Evolutionary conservation across 2,797 vertebrate genomes (phyloP).

Genomic region (Protonibea diacanthus): DNA sequence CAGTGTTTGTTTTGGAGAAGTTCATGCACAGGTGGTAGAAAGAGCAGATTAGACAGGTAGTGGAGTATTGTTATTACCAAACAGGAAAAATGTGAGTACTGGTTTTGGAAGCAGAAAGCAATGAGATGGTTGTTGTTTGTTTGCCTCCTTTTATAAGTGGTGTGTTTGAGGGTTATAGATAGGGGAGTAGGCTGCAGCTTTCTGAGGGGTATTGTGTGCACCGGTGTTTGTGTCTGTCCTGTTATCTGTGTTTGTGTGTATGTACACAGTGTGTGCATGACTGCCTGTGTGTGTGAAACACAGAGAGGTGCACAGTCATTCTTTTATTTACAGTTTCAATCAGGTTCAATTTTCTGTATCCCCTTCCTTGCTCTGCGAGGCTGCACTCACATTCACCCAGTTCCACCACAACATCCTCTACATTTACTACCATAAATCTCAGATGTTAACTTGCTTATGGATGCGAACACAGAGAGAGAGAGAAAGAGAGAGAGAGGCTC

Average conservation of each 20-base stretch:
- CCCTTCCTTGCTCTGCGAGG: slow-evolving; percentile 25
- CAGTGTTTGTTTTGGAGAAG: slow-evolving; percentile 73
- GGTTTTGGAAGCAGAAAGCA: slow-evolving; percentile 37
- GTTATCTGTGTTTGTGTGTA: slow-evolving; percentile 33
- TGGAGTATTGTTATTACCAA: slow-evolving; percentile 38
- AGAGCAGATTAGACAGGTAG: slow-evolving; percentile 65
- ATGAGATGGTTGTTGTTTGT: slow-evolving; percentile 50
- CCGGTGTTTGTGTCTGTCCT: slow-evolving; percentile 13
- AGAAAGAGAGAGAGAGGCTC: slow-evolving; percentile 33
- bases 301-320: slow-evolving; percentile 54
- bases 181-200: slow-evolving; percentile 29
- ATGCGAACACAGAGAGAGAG: slow-evolving; percentile 28
- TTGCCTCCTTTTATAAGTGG: slow-evolving; percentile 35
- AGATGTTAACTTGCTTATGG: slow-evolving; percentile 50
- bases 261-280: slow-evolving; percentile 13
- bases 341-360: slow-evolving; percentile 62
- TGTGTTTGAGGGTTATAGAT: slow-evolving; percentile 50
- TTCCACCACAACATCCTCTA: slow-evolving; percentile 53
- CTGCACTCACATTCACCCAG: slow-evolving; percentile 58
- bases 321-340: slow-evolving; percentile 75
- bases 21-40: slow-evolving; percentile 54
- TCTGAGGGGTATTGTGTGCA: not conserved
- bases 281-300: slow-evolving; percentile 43
- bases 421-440: slow-evolving; percentile 68
- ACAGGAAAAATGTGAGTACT: slow-evolving; percentile 22